Evolutionary conservation across 37 sponge, comb jelly and placozoan genomes (phyloP), one percentile per base, ranked within the genome.

Genomic region (Theonella swinhoei): DNA sequence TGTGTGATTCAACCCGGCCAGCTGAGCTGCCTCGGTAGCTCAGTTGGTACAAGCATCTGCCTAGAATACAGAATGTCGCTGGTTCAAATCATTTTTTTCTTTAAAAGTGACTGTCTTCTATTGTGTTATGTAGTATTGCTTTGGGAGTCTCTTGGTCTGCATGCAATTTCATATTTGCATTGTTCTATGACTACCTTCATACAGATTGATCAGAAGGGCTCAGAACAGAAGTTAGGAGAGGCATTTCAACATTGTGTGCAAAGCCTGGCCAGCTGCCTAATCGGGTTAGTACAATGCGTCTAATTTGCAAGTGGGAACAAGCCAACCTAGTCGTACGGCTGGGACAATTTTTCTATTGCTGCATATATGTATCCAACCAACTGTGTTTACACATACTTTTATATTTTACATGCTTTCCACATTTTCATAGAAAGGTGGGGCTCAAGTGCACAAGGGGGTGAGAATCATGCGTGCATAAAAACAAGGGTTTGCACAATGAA

Each of bases 161-260:
- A n/a, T 41, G 39, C 5, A 25, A 60, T 33, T 22, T n/a, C n/a
- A n/a, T n/a, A n/a, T n/a, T n/a, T n/a, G n/a, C 31, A 19, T 33
- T 47, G 25, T 47, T 11, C 22, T 38, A 28, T 79, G 7, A 4
- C 67, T 68, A 29, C n/a, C n/a, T n/a, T n/a, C n/a, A n/a, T 72
- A 0, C 83, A 92, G 91, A 89, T 97, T 74, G 90, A 97, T 33
- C 90, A 95, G 62, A 94, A 89, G 61, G 97, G 97, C 0, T 74
- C 75, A 29, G 97, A 97, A 80, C 83, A 92, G 68, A 80, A 66
- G 11, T 73, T 97, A 20, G 90, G 95, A 1, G 93, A 92, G 24
- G 59, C 72, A 25, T 97, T 92, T 81, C 47, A 77, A 36, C 28
- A 22, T 0, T 78, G 36, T 73, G 81, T 92, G 3, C 37, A 28